Conservation (phyloP, 1,140 invertebrate species). For the Ceratosolen solmsi region DNA sequence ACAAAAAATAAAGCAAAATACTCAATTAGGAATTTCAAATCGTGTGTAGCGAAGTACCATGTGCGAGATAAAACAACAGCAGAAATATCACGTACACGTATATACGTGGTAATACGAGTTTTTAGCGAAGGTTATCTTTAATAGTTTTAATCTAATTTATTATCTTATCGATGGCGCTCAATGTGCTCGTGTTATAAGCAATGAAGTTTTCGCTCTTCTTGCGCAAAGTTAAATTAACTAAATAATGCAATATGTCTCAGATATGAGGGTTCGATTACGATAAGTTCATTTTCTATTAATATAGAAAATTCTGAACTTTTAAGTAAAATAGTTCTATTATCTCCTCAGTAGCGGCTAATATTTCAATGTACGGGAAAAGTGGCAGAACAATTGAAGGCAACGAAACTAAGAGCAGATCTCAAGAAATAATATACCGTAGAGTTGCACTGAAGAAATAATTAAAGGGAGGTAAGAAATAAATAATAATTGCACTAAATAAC, state of each 20-base stretch:
- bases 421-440: neutral
- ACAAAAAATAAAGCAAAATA: neutral
- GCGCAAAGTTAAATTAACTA: neutral
- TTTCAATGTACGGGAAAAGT: neutral
- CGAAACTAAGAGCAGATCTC: constrained; percentile 21
- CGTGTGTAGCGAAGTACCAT: neutral
- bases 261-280: neutral
- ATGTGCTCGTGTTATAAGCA: neutral
- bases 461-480: neutral
- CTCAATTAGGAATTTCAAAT: neutral
- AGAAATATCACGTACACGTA: too few relatives aligned
- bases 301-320: neutral
- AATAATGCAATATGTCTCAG: neutral
- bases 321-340: neutral
- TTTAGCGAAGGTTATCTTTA: neutral
- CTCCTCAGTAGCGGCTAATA: neutral
- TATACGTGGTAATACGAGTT: neutral
- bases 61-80: neutral
- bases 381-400: constrained; percentile 22
- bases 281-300: neutral
- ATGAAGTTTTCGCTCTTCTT: neutral
- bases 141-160: neutral
- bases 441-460: neutral
- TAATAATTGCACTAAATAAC: neutral
- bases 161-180: neutral